Evolutionary conservation across 2,888 invertebrate species (phyloP).

Genomic region (Metallyticus violacea): DNA sequence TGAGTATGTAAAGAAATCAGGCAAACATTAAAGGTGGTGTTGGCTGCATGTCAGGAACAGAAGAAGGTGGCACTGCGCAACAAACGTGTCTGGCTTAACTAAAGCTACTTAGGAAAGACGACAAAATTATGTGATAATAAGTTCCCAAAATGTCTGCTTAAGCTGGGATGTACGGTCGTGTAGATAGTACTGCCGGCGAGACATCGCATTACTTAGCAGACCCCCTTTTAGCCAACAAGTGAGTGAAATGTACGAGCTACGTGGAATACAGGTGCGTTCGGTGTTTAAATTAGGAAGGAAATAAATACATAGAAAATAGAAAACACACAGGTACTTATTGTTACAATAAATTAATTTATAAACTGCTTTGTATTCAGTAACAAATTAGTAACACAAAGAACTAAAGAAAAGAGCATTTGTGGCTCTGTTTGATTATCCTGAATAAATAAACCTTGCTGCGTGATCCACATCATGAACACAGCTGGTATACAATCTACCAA

Average conservation of each 20-base stretch:
- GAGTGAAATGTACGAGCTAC: background rate
- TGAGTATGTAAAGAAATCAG: background rate
- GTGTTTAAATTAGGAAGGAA: background rate
- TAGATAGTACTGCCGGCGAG: background rate
- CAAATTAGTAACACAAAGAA: no score
- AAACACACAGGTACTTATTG: no score
- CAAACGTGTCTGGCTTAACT: background rate
- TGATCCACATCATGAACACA: no score
- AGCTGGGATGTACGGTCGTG: background rate
- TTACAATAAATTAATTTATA: no score
- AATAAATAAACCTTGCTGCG: no score
- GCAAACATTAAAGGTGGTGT: background rate
- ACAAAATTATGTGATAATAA: background rate
- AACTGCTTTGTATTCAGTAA: no score
- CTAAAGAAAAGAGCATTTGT: no score
- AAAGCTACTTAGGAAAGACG: background rate
- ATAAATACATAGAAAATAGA: no score
- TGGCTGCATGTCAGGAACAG: background rate
- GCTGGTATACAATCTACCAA: no score
- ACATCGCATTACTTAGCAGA: background rate
- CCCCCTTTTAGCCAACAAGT: background rate
- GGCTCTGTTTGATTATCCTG: no score
- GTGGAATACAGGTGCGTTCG: background rate
- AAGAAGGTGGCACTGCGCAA: background rate
- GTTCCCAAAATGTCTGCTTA: background rate